Percentiles rank a stretch among this genome's conserved stretches.
Conservation (phyloP, 2,797 vertebrate genomes). For the Glossophaga mutica region DNA sequence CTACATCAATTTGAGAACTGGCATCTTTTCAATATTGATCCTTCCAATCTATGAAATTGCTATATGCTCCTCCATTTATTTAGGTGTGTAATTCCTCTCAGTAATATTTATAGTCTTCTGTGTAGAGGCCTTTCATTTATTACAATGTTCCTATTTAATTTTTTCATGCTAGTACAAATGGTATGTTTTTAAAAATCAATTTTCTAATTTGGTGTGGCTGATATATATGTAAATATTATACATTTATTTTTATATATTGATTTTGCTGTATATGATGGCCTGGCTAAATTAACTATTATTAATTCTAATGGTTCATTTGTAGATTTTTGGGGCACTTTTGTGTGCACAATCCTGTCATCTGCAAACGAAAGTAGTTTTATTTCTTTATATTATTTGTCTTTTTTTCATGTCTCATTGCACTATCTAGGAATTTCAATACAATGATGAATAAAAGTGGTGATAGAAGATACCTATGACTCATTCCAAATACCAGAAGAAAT, state of each 20-base stretch:
- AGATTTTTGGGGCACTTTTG: conserved; percentile 11
- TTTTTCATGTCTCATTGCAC: background rate
- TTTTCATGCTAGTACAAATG: background rate
- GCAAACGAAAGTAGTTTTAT: background rate
- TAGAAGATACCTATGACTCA: background rate
- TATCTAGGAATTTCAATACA: background rate
- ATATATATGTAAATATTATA: background rate
- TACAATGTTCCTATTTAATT: background rate
- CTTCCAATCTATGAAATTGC: background rate
- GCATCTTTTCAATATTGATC: background rate
- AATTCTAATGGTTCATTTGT: background rate
- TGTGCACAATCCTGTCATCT: background rate
- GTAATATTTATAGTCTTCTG: background rate
- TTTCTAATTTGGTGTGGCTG: background rate
- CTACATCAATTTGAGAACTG: background rate
- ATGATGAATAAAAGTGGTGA: background rate
- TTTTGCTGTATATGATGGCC: background rate
- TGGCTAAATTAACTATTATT: background rate
- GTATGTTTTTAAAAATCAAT: background rate
- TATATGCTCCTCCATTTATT: background rate
- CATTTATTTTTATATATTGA: background rate
- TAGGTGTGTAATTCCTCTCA: background rate
- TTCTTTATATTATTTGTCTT: background rate
- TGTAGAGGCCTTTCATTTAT: background rate
- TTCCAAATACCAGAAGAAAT: background rate